Evolutionary conservation across 2,797 vertebrate species (phyloP), one percentile per base, ranked within the genome.

Genomic region (Muscicapa comitata): DNA sequence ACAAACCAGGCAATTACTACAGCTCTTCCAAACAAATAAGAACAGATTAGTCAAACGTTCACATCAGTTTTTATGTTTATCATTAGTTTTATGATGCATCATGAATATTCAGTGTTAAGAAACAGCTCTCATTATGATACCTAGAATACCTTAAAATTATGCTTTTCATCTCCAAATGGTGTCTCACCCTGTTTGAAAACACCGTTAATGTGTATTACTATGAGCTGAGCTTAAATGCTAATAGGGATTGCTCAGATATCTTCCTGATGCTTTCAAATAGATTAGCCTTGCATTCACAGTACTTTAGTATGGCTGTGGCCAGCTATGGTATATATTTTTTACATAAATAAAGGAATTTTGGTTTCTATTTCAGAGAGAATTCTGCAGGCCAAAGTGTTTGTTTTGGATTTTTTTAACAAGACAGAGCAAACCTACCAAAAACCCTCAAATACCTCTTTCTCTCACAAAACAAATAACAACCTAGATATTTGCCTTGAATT

Each of bases 21-120:
- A 97, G 97, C 98, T 98, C 98, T 98, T 97, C 96, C 96, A 98
- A 98, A 98, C 97, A 98, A 98, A 98, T 98, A 98, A 97, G 98
- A 97, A 96, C 94, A 98, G 97, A 98, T 98, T 98, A 98, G 97
- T 98, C 98, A 98, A 98, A 98, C 48, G 91, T 94, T 98, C 96
- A 76, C 97, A 98, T 98, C 97, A 98, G 97, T 97, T 98, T 98
- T 98, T 98, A 98, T 98, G 97, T 97, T 98, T 98, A 98, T 98
- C 97, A 97, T 98, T 98, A 97, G 96, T 98, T 98, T 98, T 98
- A 98, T 97, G 97, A 96, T 96, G 53, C 78, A 95, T 96, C 97
- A 98, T 98, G 97, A 98, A 97, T 97, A 97, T 98, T 98, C 98
- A 98, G 50, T 92, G 82, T 92, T 96, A 97, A 96, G 95, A 96